Evolutionary conservation across 1,140 invertebrate species (phyloP).

Genomic region (Drosophila tropicalis): DNA sequence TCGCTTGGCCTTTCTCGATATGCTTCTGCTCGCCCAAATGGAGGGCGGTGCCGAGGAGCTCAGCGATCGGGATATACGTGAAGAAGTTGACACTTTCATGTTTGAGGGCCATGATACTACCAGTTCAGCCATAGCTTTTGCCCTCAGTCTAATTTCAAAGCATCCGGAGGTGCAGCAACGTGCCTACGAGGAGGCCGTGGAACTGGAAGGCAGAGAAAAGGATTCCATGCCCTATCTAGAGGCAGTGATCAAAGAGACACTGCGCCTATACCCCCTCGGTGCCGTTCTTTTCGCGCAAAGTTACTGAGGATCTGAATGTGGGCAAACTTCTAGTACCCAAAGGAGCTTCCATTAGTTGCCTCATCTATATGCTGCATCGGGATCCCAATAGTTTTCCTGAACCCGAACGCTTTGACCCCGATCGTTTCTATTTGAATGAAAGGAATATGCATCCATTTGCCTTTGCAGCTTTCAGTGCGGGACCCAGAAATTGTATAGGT

Average conservation of each 20-base stretch:
- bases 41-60: constrained; percentile 83
- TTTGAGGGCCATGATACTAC: constrained; percentile 92
- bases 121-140: constrained; percentile 85
- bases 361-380: constrained; percentile 85
- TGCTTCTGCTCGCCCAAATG: constrained; percentile 87
- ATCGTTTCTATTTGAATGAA: constrained; percentile 86
- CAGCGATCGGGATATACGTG: constrained; percentile 88
- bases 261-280: constrained; percentile 89
- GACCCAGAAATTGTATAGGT: constrained; percentile 89
- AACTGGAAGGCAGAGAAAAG: constrained; percentile 83
- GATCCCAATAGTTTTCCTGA: constrained; percentile 86
- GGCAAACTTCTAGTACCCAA: constrained; percentile 83
- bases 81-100: constrained; percentile 94
- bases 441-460: constrained; percentile 83
- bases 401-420: constrained; percentile 88
- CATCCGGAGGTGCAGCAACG: constrained; percentile 87
- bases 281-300: constrained; percentile 86
- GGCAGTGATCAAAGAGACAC: constrained; percentile 87
- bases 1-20: constrained; percentile 91
- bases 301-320: constrained; percentile 84
- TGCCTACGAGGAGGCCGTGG: constrained; percentile 86
- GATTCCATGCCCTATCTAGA: constrained; percentile 88
- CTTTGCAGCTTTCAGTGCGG: constrained; percentile 88
- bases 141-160: constrained; percentile 86
- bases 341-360: constrained; percentile 83